A percentile compares a stretch with the other conserved stretches of the same genome.
Conservation (phyloP, 2,797 vertebrate species). For the Sebastes minor region DNA sequence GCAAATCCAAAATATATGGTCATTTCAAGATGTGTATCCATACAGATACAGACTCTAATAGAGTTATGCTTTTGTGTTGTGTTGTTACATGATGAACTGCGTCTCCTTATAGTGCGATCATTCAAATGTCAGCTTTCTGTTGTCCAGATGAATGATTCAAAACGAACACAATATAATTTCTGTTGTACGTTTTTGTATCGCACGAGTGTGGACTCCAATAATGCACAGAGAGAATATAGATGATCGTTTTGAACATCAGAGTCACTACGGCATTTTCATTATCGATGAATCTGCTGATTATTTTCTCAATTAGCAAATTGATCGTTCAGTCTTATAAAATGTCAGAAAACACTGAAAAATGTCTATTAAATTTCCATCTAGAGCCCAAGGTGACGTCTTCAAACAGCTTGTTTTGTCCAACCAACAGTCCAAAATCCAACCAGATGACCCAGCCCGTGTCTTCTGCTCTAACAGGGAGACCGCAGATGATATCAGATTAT, state of each 20-base stretch:
- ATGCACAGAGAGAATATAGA: not conserved
- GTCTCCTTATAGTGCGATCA: not conserved
- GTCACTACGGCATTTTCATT: not conserved
- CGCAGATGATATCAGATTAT: not conserved
- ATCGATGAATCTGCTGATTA: not conserved
- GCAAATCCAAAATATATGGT: not conserved
- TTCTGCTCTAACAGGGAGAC: not conserved
- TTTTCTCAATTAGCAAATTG: not conserved
- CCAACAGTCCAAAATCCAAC: not conserved
- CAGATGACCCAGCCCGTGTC: not conserved
- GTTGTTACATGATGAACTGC: not conserved
- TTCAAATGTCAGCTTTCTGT: not conserved
- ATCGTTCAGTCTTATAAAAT: not conserved
- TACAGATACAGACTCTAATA: not conserved
- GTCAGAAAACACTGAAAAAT: not conserved
- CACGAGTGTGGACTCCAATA: not conserved
- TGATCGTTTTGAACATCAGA: not conserved
- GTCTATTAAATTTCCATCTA: no score
- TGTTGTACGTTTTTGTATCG: not conserved
- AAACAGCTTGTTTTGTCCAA: not conserved
- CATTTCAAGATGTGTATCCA: not conserved
- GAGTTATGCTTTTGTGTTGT: not conserved
- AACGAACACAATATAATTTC: not conserved
- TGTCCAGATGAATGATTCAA: not conserved
- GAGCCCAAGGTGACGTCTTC: not conserved